A percentile compares a stretch with the other conserved stretches of the same genome.
These are phyloP conservation scores for Furnarius figulus DNA, from an alignment of 2,113 vertebrate species.

Conservation along the genomic window DNA sequence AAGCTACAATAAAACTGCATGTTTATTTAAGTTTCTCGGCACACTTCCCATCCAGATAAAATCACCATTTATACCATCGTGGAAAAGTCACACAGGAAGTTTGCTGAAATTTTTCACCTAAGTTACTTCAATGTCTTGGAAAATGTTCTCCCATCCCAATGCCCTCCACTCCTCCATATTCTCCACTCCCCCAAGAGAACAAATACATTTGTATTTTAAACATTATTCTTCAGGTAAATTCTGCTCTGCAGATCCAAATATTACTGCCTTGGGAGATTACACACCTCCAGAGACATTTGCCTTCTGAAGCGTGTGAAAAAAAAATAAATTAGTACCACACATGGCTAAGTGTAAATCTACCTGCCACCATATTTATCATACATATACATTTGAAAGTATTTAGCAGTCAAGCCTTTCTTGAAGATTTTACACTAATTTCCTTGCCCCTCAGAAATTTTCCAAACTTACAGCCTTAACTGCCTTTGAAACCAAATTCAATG, in stretches of 20 bases:
- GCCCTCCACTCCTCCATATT: background rate
- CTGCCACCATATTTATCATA: background rate
- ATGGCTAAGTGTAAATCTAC: background rate
- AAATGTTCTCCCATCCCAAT: background rate
- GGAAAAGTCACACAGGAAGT: background rate
- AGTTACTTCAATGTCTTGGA: background rate
- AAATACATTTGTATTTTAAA: background rate
- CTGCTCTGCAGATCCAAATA: background rate
- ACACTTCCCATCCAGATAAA: background rate
- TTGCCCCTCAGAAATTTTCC: background rate
- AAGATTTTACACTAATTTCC: background rate
- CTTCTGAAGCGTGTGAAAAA: background rate
- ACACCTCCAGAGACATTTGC: background rate
- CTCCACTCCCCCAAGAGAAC: background rate
- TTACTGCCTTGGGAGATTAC: background rate
- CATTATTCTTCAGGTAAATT: background rate
- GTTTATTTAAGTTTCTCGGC: background rate
- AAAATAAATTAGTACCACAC: background rate
- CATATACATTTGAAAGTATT: background rate
- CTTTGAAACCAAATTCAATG: background rate
- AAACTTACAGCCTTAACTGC: background rate
- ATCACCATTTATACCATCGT: background rate
- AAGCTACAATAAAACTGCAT: background rate
- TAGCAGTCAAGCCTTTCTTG: background rate
- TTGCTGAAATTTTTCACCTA: background rate